Conservation (phyloP, 2,888 invertebrate species). For the Synergus itoensis region DNA sequence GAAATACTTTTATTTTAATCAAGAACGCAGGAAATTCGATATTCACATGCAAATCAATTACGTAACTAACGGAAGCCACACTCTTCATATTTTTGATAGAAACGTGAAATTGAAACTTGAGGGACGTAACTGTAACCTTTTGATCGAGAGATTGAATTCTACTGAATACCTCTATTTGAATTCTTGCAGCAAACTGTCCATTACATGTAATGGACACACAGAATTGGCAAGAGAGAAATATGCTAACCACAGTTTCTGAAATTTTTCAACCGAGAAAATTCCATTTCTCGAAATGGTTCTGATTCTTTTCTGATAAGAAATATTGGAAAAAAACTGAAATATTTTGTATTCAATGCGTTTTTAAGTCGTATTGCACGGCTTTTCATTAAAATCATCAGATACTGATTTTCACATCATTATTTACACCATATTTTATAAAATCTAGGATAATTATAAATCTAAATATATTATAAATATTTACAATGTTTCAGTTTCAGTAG, state of each 20-base stretch:
- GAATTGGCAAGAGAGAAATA: neutral
- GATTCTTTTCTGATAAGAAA: neutral
- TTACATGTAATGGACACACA: neutral
- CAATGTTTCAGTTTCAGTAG: neutral
- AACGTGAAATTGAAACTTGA: neutral
- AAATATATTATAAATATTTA: neutral
- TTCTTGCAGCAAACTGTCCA: neutral
- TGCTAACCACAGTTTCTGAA: neutral
- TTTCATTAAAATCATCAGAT: conserved; percentile 2
- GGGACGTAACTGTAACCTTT: no score
- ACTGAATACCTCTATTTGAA: neutral
- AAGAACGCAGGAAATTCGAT: neutral
- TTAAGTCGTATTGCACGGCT: neutral
- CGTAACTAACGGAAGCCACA: neutral
- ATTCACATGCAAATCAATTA: neutral
- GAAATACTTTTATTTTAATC: neutral
- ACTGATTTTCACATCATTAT: conserved; percentile 1
- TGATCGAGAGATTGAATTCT: neutral
- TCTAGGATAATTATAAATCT: neutral
- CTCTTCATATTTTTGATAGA: neutral
- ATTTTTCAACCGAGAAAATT: conserved; percentile 1
- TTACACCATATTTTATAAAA: conserved; percentile 6
- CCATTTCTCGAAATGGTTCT: neutral
- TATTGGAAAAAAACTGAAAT: neutral
- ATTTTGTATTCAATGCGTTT: no score